Evolutionary conservation across 1,140 invertebrate species (phyloP), one percentile per base, ranked within the genome.

Genomic region (Temnothorax curvispinosus): DNA sequence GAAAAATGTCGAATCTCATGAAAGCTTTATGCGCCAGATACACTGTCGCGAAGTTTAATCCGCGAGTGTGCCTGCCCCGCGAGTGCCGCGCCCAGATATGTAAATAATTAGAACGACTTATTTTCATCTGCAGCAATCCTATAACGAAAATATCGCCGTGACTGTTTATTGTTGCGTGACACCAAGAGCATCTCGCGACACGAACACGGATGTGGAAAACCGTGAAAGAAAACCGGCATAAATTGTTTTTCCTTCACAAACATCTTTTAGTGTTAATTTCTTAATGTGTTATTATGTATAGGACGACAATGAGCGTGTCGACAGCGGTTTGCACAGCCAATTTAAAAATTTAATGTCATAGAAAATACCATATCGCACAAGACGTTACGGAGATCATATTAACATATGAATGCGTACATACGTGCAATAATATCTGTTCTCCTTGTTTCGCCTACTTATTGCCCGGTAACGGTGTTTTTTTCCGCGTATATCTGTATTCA

Each of bases 1-100:
- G 84, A 88, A 91, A 84, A 60, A 69, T 78, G 56, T 90, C 88
- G 78, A 90, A 90, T 88, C 67, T 76, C 62, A 67, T 90, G 84
- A 87, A 91, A 90, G 58, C 87, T 90, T 88, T 62, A 90, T 87
- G 52, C 47, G 72, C 27, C 13, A 21, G 9, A 58, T 60, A 75
- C 69, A 74, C 18, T 35, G 52, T n/a, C 18, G 80, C 54, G 13
- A 60, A 47, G 27, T 60, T 27, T 75, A 47, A 60, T 56, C n/a
- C 18, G 13, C 32, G 60, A 27, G 47, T 52, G 47, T 38, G 60
- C 21, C 38, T 5, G 64, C 15, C n/a, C 13, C 38, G 54, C 13
- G 15, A 8, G 50, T 41, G 11, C 8, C 52, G 7, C 38, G 27
- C 6, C 44, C 41, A 65, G 41, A 54, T 50, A 69, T 69, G 65